A percentile compares a stretch with the other conserved stretches of the same genome.
phyloP scores from a whole-genome alignment of 2,888 invertebrate genomes.

The Eupithecia exiguata region DNA sequence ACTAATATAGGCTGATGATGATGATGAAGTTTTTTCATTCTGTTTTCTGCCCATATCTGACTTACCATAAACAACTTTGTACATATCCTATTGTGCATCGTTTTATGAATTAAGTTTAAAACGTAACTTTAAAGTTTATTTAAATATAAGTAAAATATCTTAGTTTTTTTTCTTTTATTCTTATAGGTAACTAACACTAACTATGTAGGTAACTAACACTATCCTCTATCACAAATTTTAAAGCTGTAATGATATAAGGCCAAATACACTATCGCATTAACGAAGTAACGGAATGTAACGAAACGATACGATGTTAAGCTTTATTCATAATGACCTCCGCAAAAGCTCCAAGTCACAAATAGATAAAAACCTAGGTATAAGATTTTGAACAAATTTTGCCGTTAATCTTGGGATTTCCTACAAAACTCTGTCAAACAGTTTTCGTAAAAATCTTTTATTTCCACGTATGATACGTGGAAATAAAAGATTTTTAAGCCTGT shows the following conservation, averaged over 20 bases:
- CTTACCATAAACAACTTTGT: slow-evolving; percentile 2
- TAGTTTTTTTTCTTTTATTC: background rate
- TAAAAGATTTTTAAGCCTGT: background rate
- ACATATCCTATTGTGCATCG: background rate
- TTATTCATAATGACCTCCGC: background rate
- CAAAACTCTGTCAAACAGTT: background rate
- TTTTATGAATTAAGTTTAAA: background rate
- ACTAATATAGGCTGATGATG: too few relatives aligned
- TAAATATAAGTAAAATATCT: background rate
- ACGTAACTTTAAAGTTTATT: background rate
- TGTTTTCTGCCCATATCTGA: background rate
- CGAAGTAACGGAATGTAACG: background rate
- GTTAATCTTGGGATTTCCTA: background rate
- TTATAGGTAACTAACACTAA: too few relatives aligned
- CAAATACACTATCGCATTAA: background rate
- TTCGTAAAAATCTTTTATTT: background rate
- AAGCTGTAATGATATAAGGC: slow-evolving; percentile 11
- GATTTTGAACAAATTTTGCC: background rate
- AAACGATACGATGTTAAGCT: background rate
- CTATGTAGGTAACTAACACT: background rate
- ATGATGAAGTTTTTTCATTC: too few relatives aligned
- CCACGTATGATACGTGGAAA: too few relatives aligned
- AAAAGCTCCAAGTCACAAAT: background rate
- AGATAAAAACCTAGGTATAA: background rate
- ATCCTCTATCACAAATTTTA: slow-evolving; percentile 14